Percentiles rank a stretch among this genome's conserved stretches.
These are phyloP conservation scores for Noctua fimbriata DNA, from an alignment of 2,888 invertebrate species.

Conservation along the genomic window DNA sequence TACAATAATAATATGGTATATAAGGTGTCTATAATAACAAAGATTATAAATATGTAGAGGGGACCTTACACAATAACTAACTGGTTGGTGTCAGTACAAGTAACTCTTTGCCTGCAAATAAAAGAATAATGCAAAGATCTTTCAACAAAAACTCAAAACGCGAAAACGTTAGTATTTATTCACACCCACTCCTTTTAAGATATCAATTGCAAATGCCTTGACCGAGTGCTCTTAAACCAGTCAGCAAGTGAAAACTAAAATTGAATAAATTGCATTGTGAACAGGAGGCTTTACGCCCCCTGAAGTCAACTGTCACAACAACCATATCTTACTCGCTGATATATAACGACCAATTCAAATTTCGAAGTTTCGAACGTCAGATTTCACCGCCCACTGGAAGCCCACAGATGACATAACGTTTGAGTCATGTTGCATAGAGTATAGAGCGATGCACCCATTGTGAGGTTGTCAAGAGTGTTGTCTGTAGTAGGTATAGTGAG, in stretches of 20 bases:
- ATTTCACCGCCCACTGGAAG: slow-evolving; percentile 50
- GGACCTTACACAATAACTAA: no score
- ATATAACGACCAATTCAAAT: slow-evolving; percentile 48
- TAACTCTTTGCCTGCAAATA: not conserved
- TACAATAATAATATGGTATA: no score
- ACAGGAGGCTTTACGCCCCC: slow-evolving; percentile 43
- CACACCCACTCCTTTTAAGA: not conserved
- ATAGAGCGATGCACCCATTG: slow-evolving; percentile 54
- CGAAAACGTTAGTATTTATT: not conserved
- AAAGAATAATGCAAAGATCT: not conserved
- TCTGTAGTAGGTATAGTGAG: not conserved
- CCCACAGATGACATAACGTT: slow-evolving; percentile 61
- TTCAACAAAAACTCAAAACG: not conserved
- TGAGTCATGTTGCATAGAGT: slow-evolving; percentile 54
- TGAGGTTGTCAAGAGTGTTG: slow-evolving; percentile 1
- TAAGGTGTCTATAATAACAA: no score
- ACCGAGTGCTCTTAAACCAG: slow-evolving; percentile 1
- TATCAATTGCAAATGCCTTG: slow-evolving; percentile 1
- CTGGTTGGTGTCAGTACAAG: not conserved
- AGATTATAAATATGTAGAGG: no score
- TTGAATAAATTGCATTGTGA: slow-evolving; percentile 34
- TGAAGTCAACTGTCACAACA: slow-evolving; percentile 48
- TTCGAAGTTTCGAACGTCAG: slow-evolving; percentile 57
- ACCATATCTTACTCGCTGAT: slow-evolving; percentile 38
- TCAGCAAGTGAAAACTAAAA: slow-evolving; percentile 2